Base-by-base conservation (phyloP, 1,140 invertebrate genomes). In the Lanistes nyassanus region DNA sequence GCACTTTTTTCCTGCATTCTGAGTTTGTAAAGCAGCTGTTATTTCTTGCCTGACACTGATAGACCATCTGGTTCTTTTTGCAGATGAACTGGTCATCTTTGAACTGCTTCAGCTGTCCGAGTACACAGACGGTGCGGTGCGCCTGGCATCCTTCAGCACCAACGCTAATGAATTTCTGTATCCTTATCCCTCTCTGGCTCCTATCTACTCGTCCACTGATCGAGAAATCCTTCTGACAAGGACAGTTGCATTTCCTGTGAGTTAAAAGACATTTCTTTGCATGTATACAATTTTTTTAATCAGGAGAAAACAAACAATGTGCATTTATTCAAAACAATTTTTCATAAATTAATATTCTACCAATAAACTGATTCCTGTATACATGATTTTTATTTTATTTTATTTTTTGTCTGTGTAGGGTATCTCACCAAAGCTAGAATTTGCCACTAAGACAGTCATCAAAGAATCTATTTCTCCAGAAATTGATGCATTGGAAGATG, bases 131-230 rank as follows among this genome's bases (percentile, higher is more conserved):
- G 85, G 85, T 75, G 85, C 83, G 58, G 72, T 82, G 39, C 76
- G 83, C 55, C 72, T 89, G 16, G 88, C 85, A 26, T 84, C 84
- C 16, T 88, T 80, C 76, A 84, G 84, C 31, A 80, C 74, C 53
- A 87, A 85, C 77, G 83, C 82, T 23, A 76, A 84, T 56, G 87
- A 89, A 65, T 89, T 89, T 80, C 81, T 89, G 1, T 89, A 83
- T 73, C 88, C 88, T 26, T 86, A 83, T 55, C 82, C 85, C 13
- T 76, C 82, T 3, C 79, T 85, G 13, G 79, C 81, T 51, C 85
- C 87, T 55, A 77, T 76, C 26, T 87, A 85, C 66, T 81, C 81
- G n/a, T 82, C 85, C 13, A 65, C 79, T 39, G 81, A 81, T 3
- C 78, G 86, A 69, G 86, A 87, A 72, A 76, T 85, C n/a, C 81